Evolutionary conservation across 2,888 invertebrate species (phyloP).

Genomic region (Venustoraphidia nigricollis): DNA sequence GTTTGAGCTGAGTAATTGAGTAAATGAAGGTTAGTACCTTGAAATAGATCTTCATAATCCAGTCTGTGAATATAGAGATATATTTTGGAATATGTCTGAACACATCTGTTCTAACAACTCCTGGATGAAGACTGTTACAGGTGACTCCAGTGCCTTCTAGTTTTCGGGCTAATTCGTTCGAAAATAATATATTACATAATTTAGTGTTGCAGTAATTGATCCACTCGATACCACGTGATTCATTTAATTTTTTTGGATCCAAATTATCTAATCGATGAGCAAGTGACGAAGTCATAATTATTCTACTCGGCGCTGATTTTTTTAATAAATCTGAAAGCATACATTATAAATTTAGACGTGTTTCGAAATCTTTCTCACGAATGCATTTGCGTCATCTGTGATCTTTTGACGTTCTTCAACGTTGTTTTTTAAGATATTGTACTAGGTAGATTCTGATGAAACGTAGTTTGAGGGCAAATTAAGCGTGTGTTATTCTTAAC

Average conservation of each 20-base stretch:
- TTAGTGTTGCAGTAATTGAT: slow-evolving; percentile 22
- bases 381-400: too few species aligned
- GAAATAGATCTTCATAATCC: slow-evolving; percentile 8
- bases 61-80: slow-evolving; percentile 4
- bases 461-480: too few species aligned
- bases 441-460: too few species aligned
- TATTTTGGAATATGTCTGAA: slow-evolving; percentile 19
- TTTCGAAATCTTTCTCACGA: too few species aligned
- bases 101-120: slow-evolving; percentile 10
- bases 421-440: too few species aligned
- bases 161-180: slow-evolving; percentile 22
- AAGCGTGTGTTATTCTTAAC: too few species aligned
- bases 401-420: too few species aligned
- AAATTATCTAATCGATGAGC: not conserved
- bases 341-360: not conserved
- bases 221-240: slow-evolving; percentile 3
- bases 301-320: slow-evolving; percentile 21
- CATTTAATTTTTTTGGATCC: not conserved
- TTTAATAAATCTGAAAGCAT: slow-evolving; percentile 21
- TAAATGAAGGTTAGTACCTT: slow-evolving; percentile 9
- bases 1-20: slow-evolving; percentile 29
- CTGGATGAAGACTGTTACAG: slow-evolving; percentile 30
- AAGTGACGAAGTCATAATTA: slow-evolving; percentile 22
- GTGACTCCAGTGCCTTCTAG: slow-evolving; percentile 23
- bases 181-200: slow-evolving; percentile 24